These are phyloP conservation scores for Leptinotarsa lineolata DNA, from an alignment of 1,140 invertebrate genomes.

Conservation along the genomic window DNA sequence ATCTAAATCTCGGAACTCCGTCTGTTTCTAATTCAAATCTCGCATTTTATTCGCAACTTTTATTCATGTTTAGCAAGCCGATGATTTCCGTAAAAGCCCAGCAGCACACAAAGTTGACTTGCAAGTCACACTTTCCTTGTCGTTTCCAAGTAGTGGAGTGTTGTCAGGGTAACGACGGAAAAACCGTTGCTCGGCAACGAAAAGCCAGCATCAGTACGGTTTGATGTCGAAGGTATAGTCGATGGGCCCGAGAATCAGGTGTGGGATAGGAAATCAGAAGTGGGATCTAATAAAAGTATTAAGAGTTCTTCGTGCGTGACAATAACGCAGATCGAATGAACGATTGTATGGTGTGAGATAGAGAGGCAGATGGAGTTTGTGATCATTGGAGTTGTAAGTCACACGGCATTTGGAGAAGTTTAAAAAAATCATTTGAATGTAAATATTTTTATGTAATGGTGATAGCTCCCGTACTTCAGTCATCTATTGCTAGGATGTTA, in stretches of 20 bases:
- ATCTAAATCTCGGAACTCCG: conserved; percentile 3
- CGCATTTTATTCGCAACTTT: conserved; percentile 26
- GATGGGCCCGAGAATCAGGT: conserved; percentile 5
- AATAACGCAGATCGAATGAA: too few species aligned
- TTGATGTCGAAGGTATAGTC: conserved; percentile 10
- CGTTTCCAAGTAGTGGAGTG: conserved; percentile 35
- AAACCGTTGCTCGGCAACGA: conserved; percentile 47
- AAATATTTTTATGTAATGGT: too few species aligned
- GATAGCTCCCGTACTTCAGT: too few species aligned
- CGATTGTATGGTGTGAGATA: too few species aligned
- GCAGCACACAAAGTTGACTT: conserved; percentile 38
- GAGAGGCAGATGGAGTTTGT: too few species aligned
- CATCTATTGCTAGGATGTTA: too few species aligned
- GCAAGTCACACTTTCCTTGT: conserved; percentile 41
- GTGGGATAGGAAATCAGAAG: not conserved
- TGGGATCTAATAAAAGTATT: not conserved
- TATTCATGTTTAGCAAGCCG: conserved; percentile 30
- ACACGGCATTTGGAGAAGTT: too few species aligned
- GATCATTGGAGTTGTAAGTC: too few species aligned
- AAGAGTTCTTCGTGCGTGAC: not conserved
- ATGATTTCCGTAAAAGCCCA: conserved; percentile 29
- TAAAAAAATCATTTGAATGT: too few species aligned
- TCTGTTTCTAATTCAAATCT: conserved; percentile 27
- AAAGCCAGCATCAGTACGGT: conserved; percentile 31
- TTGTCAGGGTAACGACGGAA: conserved; percentile 44